These are phyloP conservation scores for Scotopteryx bipunctaria DNA, from an alignment of 2,888 invertebrate species.

Conservation along the genomic window DNA sequence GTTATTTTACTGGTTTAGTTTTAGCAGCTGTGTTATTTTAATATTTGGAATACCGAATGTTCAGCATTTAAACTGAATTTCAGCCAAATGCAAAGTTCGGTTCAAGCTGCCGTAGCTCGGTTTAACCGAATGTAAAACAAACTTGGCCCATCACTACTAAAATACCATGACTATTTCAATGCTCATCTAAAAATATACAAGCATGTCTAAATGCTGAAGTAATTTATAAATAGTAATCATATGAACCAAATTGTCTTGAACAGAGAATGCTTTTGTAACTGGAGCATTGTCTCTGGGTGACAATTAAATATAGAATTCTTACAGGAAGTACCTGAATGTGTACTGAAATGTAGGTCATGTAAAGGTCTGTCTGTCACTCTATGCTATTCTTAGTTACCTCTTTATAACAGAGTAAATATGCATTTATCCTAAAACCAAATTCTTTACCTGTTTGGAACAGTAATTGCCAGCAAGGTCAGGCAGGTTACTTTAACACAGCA, in stretches of 20 bases:
- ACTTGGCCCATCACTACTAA: too few species aligned
- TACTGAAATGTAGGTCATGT: constrained; percentile 65
- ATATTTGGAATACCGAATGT: too few species aligned
- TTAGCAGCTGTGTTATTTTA: too few species aligned
- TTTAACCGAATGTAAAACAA: too few species aligned
- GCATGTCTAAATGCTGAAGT: not conserved
- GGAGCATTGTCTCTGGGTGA: constrained; percentile 61
- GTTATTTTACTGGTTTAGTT: too few species aligned
- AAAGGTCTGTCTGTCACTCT: constrained; percentile 66
- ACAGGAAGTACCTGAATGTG: constrained; percentile 63
- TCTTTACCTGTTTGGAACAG: constrained; percentile 18
- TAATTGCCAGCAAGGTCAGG: constrained; percentile 32
- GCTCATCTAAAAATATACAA: not conserved
- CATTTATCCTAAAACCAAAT: constrained; percentile 1
- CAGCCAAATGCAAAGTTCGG: too few species aligned
- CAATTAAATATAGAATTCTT: constrained; percentile 67
- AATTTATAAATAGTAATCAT: constrained; percentile 22
- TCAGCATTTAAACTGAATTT: too few species aligned
- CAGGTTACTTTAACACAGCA: constrained; percentile 30
- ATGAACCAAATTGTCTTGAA: constrained; percentile 29
- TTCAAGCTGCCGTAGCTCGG: too few species aligned
- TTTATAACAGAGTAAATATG: constrained; percentile 16
- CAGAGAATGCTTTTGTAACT: constrained; percentile 43
- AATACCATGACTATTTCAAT: too few species aligned
- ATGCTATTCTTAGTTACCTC: constrained; percentile 50